phyloP scores from a whole-genome alignment of 2,113 vertebrate species.

The Eudorcas thomsonii region DNA sequence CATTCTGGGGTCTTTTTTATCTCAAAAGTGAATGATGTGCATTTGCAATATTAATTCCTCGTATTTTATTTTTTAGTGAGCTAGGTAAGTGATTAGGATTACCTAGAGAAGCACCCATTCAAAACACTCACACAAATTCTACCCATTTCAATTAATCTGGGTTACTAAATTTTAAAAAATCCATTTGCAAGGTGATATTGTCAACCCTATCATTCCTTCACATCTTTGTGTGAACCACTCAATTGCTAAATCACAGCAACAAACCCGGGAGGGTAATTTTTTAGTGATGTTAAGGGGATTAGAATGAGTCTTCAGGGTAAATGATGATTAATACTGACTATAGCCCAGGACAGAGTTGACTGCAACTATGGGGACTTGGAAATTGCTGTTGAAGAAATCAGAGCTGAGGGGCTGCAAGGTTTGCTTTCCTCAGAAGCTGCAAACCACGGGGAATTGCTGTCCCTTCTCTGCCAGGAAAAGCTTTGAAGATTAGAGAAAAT shows the following conservation, averaged over 20 bases:
- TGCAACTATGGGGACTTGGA: background rate
- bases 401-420: background rate
- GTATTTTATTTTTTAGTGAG: background rate
- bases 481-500: conserved; percentile 47
- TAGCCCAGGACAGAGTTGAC: background rate
- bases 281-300: background rate
- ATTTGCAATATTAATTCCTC: background rate
- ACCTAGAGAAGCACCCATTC: background rate
- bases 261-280: background rate
- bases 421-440: background rate
- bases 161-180: background rate
- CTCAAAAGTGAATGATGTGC: background rate
- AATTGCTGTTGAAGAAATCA: background rate
- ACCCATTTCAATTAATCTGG: background rate
- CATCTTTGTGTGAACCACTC: background rate
- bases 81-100: background rate
- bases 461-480: conserved; percentile 7
- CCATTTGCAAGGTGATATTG: background rate
- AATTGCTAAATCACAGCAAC: background rate
- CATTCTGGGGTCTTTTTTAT: background rate
- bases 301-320: background rate
- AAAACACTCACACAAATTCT: background rate
- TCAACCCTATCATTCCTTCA: background rate
- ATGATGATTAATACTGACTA: background rate
- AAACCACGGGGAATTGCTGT: background rate